Evolutionary conservation across 2,113 vertebrate genomes (phyloP).

Genomic region (Mustela nigripes): DNA sequence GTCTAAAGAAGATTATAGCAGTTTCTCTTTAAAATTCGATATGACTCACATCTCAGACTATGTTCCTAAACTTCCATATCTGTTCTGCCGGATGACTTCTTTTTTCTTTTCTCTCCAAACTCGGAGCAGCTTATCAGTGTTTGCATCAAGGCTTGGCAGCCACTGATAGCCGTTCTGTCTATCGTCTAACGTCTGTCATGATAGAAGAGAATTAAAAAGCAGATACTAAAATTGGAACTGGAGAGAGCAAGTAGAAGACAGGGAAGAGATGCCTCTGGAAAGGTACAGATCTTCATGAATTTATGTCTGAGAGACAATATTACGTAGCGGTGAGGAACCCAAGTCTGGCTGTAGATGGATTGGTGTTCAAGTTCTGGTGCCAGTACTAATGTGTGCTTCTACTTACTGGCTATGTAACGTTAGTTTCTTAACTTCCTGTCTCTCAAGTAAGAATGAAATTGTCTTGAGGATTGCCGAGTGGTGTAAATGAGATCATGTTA

Average conservation of each 20-base stretch:
- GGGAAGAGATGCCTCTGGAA: background rate
- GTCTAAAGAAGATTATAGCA: background rate
- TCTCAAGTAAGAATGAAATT: background rate
- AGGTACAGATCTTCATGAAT: background rate
- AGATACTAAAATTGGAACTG: background rate
- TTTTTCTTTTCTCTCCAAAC: background rate
- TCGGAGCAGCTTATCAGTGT: slow-evolving; percentile 10
- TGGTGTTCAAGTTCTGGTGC: background rate
- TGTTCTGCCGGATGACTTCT: background rate
- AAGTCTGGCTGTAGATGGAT: background rate
- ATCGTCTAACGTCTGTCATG: background rate
- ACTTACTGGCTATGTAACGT: background rate
- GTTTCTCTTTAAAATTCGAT: background rate
- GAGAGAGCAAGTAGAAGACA: background rate
- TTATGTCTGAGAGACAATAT: background rate
- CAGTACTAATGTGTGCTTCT: background rate
- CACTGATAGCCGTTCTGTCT: background rate
- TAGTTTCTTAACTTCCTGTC: background rate
- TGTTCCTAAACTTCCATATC: background rate
- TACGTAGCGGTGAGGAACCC: background rate
- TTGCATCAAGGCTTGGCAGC: background rate
- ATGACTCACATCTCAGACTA: background rate
- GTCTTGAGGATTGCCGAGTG: background rate
- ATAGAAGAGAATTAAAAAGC: background rate
- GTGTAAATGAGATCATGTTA: background rate